Base-by-base conservation (phyloP, 1,140 invertebrate species). In the Temnothorax nylanderi region DNA sequence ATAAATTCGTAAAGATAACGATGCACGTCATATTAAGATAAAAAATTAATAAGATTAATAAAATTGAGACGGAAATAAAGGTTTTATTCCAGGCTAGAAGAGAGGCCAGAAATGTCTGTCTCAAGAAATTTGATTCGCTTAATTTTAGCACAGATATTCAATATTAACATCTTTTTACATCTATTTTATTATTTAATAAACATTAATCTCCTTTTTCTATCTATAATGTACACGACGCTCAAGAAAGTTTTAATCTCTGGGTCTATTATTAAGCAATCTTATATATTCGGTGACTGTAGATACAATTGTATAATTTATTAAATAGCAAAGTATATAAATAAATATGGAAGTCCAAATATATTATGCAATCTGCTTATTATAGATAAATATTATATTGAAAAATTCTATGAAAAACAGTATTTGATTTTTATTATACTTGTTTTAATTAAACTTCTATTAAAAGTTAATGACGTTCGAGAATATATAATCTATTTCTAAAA, bases 1-100 rank as follows among this genome's bases (percentile, higher is more conserved):
- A 60, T 60, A 82, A 82, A 72, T 72, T 37, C 26, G 21, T 74
- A 37, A 84, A 72, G 41, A 56, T 58, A 72, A 41, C 37, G 16
- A 26, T 0, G 41, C 54, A 82, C 13, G 6, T 54, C n/a, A 72
- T 72, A 54, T 56, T 56, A 67, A 67, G 10, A 67, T 44, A 44
- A 65, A 0, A 41, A 41, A 41, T 41, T 41, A 41, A 41, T 41
- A 41, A 62, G 49, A 69, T 69, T 69, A 69, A 49, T 69, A 49
- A 69, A 18, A 49, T 47, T 49, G 75, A 71, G 10, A 18, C 10
- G 44, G 4, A 71, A 58, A 72, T 58, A 2, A 47, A 82, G 6
- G 34, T 82, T 72, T 58, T 11, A 60, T 82, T 49, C 10, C 10
- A 21, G 16, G 2, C 0, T 8, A 18, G 1, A 21, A 37, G 11